These are phyloP conservation scores for Cossypha caffra DNA, from an alignment of 2,797 vertebrate genomes.

Conservation along the genomic window DNA sequence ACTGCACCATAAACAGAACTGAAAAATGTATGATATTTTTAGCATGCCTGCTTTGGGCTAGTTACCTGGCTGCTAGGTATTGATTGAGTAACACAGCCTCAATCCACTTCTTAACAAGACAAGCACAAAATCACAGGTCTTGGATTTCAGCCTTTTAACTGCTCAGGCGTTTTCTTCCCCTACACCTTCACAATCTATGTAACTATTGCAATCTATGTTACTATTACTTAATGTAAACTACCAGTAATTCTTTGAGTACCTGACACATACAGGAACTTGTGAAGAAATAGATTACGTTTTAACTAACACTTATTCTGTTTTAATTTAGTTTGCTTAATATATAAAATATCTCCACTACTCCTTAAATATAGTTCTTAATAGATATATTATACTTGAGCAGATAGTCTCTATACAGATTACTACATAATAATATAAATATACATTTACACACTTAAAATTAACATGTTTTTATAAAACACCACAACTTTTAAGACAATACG, in stretches of 20 bases:
- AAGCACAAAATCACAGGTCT: background rate
- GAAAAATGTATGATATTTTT: background rate
- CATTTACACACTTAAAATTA: background rate
- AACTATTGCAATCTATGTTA: background rate
- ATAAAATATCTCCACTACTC: background rate
- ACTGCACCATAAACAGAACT: background rate
- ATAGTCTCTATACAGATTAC: background rate
- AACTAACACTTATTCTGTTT: background rate
- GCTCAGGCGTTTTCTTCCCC: background rate
- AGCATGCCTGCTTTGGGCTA: background rate
- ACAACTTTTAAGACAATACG: background rate
- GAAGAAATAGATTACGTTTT: background rate
- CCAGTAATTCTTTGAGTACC: background rate
- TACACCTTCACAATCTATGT: background rate
- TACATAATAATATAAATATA: background rate
- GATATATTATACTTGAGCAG: background rate
- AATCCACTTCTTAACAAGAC: background rate
- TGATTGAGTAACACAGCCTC: background rate
- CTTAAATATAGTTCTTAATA: background rate
- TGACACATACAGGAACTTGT: background rate
- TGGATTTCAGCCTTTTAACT: background rate
- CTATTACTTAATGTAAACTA: background rate
- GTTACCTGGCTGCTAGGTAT: background rate
- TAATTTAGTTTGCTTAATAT: background rate
- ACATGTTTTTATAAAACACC: background rate